A percentile compares a stretch with the other conserved stretches of the same genome.
These are phyloP conservation scores for Frankliniella fusca DNA, from an alignment of 2,888 invertebrate genomes.

Conservation along the genomic window DNA sequence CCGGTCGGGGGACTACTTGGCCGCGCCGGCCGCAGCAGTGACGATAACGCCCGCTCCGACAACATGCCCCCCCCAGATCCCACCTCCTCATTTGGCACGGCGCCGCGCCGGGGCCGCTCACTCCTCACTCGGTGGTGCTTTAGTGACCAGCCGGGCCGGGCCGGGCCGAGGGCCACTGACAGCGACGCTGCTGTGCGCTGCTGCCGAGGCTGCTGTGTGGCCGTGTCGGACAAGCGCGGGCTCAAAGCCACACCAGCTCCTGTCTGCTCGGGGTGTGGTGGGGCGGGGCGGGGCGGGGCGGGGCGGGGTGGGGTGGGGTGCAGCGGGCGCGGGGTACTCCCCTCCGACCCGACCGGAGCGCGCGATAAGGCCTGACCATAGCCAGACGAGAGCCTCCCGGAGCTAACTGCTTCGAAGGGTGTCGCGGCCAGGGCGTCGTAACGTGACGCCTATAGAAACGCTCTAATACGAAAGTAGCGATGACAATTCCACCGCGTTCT, in stretches of 20 bases:
- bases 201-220: neutral
- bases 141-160: neutral
- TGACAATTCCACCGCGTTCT: no score
- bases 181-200: neutral
- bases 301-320: neutral
- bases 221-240: constrained; percentile 17
- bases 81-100: constrained; percentile 9
- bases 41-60: neutral
- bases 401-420: neutral
- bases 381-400: neutral
- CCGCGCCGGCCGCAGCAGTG: neutral
- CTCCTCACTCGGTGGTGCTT: neutral
- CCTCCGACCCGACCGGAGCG: neutral
- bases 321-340: neutral
- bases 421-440: neutral
- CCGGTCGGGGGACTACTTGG: neutral
- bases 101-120: neutral
- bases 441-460: no score
- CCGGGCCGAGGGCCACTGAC: neutral
- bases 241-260: neutral
- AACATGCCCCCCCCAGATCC: neutral
- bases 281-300: neutral
- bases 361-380: neutral
- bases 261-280: neutral
- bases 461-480: no score